These are phyloP conservation scores for Numenius phaeopus DNA, from an alignment of 2,797 vertebrate genomes.

Conservation along the genomic window DNA sequence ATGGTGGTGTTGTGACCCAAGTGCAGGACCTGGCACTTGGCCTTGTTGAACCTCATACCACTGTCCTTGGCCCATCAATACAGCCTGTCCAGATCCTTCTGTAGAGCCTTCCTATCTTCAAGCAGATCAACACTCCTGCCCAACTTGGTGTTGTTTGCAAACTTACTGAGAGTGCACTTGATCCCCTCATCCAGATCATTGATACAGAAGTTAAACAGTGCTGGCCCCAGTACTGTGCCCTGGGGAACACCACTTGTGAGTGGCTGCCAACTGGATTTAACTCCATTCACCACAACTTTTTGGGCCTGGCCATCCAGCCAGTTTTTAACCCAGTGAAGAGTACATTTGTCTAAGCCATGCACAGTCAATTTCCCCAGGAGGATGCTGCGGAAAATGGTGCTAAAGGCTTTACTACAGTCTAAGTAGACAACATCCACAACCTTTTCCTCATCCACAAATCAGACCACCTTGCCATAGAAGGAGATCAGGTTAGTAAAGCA, in stretches of 20 bases:
- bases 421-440: background rate
- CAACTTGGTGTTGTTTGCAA: background rate
- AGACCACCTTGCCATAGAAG: no score
- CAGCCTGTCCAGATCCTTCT: background rate
- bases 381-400: background rate
- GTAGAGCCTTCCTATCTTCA: background rate
- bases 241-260: background rate
- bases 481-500: no score
- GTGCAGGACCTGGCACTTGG: background rate
- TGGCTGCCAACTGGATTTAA: background rate
- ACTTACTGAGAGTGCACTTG: background rate
- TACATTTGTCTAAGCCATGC: background rate
- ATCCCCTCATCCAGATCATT: background rate
- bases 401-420: background rate
- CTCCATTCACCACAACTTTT: background rate
- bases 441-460: no score
- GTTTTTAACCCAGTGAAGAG: background rate
- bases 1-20: background rate
- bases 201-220: background rate
- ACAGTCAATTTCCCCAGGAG: background rate
- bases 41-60: background rate
- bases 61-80: background rate
- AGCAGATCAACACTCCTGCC: background rate
- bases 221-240: background rate
- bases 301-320: no score